Base-by-base conservation (phyloP, 2,888 invertebrate genomes). In the Amiota communis region DNA sequence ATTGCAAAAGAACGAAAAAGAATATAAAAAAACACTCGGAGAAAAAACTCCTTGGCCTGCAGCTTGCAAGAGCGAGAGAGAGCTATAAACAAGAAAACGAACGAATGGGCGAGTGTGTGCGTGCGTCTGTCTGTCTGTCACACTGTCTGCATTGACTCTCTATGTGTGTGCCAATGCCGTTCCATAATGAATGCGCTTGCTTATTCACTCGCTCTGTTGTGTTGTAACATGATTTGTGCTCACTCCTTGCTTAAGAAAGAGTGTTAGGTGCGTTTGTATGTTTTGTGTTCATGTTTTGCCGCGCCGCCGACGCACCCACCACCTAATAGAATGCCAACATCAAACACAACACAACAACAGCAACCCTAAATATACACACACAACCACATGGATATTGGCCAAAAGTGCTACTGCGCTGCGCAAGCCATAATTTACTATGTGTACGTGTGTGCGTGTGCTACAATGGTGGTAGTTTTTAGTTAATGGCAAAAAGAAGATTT, bases 1-100 rank as follows among this genome's bases (percentile, higher is more conserved):
- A 6, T 36, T 48, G 49, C 13, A 49, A 67, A 49, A 67, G n/a
- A 8, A 59, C 17, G 15, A 69, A 51, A 53, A 69, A 56, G 15
- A 69, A 53, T n/a, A 6, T 63, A 46, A 63, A 46, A 63, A 63
- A 63, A 61, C 36, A 61, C 61, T n/a, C n/a, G n/a, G 23, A 36
- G 77, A 84, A 83, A 83, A 84, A 85, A 83, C 85, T 78, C 82
- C 83, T 76, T 12, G 12, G 36, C 48, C 53, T 65, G 56, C 72
- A 36, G 47, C 48, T 20, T 51, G 56, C 64, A 72, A 72, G 77
- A 76, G 74, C 75, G 72, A 57, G 10, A 15, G n/a, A 59, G 12
- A 17, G 17, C 2, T 8, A 57, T 15, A 49, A 53, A 48, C 12
- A 51, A 51, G 12, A 17, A 36, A 59, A 20, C 20, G 59, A 10